Base-by-base conservation (phyloP, 2,888 invertebrate genomes). In the Melanotus villosus region DNA sequence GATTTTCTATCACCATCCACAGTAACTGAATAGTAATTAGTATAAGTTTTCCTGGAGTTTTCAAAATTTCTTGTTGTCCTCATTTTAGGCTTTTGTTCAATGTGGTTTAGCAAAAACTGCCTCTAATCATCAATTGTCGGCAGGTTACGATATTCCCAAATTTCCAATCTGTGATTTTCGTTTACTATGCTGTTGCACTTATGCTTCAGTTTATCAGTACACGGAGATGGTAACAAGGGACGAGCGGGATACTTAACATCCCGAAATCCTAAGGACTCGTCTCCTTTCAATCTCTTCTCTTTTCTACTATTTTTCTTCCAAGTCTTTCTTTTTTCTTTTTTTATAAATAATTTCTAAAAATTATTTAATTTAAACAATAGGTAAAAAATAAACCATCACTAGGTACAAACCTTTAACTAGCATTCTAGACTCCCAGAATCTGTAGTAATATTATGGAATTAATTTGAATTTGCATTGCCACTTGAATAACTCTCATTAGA, bases 21-120 rank as follows among this genome's bases (percentile, higher is more conserved):
- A 12, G 77, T 76, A 30, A 76, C 66, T 47, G 21, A 54, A 18
- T 62, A 68, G 9, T 62, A 9, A 23, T 56, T 36, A 16, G 67
- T 69, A 41, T 52, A 72, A n/a, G 21, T 57, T 66, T 71, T 73
- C 65, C 75, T 68, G 16, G 76, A 75, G 54, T 75, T 73, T 56
- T 73, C 69, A 30, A 76, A 50, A 64, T 73, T 70, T 66, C 73
- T 43, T 32, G 73, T 76, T 19, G 65, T 71, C 21, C 73, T 69
- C 59, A 63, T 75, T 65, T 77, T 77, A 56, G 56, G 58, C 30
- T 68, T 75, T 52, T 73, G 70, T 60, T 71, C 74, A 59, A 78
- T 68, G 45, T 76, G 73, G 41, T 70, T 67, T 14, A 67, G 34
- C 21, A 76, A 5, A 65, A 76, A 78, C 52, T 73, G 65, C 16